Conservation (phyloP, 2,888 invertebrate genomes). For the Mythimna vitellina region DNA sequence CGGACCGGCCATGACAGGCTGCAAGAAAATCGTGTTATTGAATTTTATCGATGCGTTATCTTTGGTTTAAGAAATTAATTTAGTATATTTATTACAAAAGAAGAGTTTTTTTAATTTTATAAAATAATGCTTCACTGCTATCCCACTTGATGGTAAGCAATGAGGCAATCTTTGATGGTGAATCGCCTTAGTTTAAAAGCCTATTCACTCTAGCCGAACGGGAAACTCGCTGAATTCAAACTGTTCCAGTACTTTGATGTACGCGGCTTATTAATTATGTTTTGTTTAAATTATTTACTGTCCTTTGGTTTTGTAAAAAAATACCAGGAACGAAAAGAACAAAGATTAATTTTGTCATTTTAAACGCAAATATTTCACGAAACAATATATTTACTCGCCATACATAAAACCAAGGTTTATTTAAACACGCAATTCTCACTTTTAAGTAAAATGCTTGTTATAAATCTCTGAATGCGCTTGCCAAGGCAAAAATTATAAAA, state of each 20-base stretch:
- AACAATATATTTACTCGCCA: conserved; percentile 35
- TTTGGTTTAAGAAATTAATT: neutral
- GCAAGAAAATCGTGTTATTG: neutral
- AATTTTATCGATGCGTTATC: conserved; percentile 5
- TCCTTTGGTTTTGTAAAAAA: neutral
- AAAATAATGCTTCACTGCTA: no score
- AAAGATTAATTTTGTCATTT: conserved; percentile 14
- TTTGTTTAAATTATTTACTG: neutral
- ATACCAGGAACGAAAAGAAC: neutral
- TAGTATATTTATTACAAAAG: neutral
- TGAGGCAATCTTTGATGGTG: no score
- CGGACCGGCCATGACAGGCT: neutral
- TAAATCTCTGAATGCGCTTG: conserved; percentile 49
- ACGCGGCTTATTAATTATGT: neutral
- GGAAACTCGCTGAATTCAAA: no score
- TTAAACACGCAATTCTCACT: conserved; percentile 51
- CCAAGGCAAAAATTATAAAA: conserved; percentile 60
- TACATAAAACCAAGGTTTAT: conserved; percentile 52
- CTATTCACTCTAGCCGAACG: no score
- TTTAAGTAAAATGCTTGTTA: conserved; percentile 51
- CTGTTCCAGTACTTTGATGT: no score
- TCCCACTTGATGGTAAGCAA: no score
- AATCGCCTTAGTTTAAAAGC: no score
- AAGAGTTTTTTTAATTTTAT: no score
- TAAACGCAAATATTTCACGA: conserved; percentile 15